Conservation (phyloP, 2,888 invertebrate species). For the Drosophila nigritarsus region DNA sequence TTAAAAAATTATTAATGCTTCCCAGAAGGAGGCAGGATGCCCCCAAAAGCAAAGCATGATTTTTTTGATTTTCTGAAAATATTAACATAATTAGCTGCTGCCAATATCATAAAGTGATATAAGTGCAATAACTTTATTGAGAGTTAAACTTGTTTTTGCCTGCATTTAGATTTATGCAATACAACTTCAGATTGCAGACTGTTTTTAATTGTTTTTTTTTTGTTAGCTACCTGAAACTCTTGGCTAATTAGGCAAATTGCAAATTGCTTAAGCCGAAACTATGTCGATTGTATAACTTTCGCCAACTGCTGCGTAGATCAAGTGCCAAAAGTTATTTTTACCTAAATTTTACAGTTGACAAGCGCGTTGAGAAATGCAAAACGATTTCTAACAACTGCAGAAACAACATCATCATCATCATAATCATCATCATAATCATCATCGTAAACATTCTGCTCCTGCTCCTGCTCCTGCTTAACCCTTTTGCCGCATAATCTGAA, state of each 20-base stretch:
- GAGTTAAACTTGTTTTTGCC: neutral
- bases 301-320: constrained; percentile 45
- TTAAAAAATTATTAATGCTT: neutral
- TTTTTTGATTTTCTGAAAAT: no score
- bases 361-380: constrained; percentile 49
- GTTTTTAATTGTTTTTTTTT: neutral
- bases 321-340: constrained; percentile 51
- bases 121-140: neutral
- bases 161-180: neutral
- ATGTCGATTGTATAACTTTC: constrained; percentile 60
- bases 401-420: constrained; percentile 14
- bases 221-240: constrained; percentile 2
- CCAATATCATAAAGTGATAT: neutral
- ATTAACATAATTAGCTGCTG: neutral
- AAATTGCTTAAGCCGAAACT: constrained; percentile 33
- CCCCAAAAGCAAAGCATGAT: no score
- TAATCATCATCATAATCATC: constrained; percentile 39
- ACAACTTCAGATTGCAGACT: neutral
- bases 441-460: constrained; percentile 28
- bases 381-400: constrained; percentile 19
- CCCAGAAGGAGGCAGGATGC: neutral
- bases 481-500: constrained; percentile 44
- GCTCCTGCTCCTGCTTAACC: constrained; percentile 26
- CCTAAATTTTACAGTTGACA: constrained; percentile 47
- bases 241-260: constrained; percentile 69